phyloP scores from a whole-genome alignment of 2,113 vertebrate genomes.

The Toxotes chatareus region DNA sequence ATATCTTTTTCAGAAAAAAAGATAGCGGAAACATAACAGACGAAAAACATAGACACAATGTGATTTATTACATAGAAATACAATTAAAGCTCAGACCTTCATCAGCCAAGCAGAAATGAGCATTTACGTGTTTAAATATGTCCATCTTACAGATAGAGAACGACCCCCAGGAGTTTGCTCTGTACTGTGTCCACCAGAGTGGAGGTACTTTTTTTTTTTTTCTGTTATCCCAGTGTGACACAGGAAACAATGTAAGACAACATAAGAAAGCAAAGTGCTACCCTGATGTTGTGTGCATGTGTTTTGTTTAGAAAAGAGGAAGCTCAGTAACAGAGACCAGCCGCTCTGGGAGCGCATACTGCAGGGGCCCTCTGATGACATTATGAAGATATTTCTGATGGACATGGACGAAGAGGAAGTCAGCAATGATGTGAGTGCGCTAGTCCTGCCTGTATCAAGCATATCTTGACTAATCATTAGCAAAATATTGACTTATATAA shows the following conservation, averaged over 20 bases:
- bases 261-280: background rate
- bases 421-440: slow-evolving; percentile 88
- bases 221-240: background rate
- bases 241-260: background rate
- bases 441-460: background rate
- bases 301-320: slow-evolving; percentile 87
- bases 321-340: slow-evolving; percentile 85
- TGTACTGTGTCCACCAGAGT: slow-evolving; percentile 91
- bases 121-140: background rate
- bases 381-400: slow-evolving; percentile 94
- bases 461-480: background rate
- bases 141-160: slow-evolving; percentile 89
- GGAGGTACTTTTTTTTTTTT: slow-evolving; percentile 86
- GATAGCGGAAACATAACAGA: too few species aligned
- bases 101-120: background rate
- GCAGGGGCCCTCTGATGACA: slow-evolving; percentile 90
- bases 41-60: too few species aligned
- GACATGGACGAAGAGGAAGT: slow-evolving; percentile 91
- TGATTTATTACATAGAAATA: too few species aligned
- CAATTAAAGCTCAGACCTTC: background rate
- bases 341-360: slow-evolving; percentile 92
- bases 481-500: too few species aligned
- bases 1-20: too few species aligned
- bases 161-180: slow-evolving; percentile 90
- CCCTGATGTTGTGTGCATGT: background rate